These are phyloP conservation scores for Alouatta palliata DNA, from an alignment of 2,113 vertebrate genomes.

Conservation along the genomic window DNA sequence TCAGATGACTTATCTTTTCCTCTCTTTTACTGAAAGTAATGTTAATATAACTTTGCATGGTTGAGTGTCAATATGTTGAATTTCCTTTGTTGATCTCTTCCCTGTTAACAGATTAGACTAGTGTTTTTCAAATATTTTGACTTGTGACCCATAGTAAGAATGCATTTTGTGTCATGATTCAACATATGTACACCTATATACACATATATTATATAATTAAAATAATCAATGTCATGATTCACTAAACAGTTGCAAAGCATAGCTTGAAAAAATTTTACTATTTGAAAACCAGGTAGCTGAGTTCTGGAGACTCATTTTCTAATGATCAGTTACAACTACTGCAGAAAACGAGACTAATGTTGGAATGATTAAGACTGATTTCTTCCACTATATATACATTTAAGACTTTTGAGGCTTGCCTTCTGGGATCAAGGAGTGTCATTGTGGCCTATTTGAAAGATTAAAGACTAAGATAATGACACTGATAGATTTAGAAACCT, in stretches of 20 bases:
- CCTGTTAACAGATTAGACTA: not conserved
- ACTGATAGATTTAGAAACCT: not conserved
- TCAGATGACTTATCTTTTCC: not conserved
- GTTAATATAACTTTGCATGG: not conserved
- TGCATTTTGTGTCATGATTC: not conserved
- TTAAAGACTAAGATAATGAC: not conserved
- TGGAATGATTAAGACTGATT: not conserved
- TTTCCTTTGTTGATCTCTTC: conserved; percentile 17
- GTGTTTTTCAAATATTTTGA: conserved; percentile 24
- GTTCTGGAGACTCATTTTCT: not conserved
- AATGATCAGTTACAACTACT: not conserved
- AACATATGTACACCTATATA: conserved; percentile 10
- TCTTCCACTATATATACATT: not conserved
- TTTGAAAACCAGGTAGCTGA: not conserved
- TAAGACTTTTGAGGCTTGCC: not conserved
- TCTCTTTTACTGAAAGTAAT: conserved; percentile 10
- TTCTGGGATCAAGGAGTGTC: not conserved
- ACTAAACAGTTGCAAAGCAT: not conserved
- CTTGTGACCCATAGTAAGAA: not conserved
- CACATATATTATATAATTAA: not conserved
- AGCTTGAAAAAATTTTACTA: not conserved
- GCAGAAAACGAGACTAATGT: not conserved
- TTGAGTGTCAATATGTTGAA: not conserved
- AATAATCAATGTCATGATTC: not conserved
- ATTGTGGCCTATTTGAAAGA: not conserved